Base-by-base conservation (phyloP, 2,113 vertebrate genomes). In the Puntigrus tetrazona region DNA sequence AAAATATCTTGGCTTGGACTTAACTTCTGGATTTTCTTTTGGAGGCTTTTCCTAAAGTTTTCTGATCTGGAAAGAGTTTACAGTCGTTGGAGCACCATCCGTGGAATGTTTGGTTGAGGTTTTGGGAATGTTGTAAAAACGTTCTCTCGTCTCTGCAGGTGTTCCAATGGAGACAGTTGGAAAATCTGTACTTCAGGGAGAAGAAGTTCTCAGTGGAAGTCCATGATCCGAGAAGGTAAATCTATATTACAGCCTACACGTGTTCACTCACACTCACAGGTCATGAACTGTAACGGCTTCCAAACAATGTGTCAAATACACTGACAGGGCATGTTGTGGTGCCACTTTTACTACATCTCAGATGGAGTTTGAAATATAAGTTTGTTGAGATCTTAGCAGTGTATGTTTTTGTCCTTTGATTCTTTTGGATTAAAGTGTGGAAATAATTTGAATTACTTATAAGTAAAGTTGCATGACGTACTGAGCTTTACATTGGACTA, bases 191-290 rank as follows among this genome's bases (percentile, higher is more conserved):
- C 94, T 99, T 99, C 96, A 94, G 97, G 93, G 98, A 99, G 93
- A 99, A 99, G 96, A 99, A 99, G 94, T 99, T 99, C 91, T 99
- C 98, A 0, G 98, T 99, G 93, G 98, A 99, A 95, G 98, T 99
- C 90, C 98, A 99, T 94, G 98, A 99, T 93, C 97, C 98, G 47
- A 97, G 97, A 93, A 98, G 98, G 98, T 99, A 97, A 97, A 94
- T 94, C 88, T 92, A 92, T 88, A 91, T 87, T 82, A 91, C 89
- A 90, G 74, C n/a, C 41, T 77, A 57, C 76, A 75, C 50, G 57
- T 10, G 69, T 45, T 73, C 29, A 11, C 83, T 87, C 85, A 47
- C 84, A 38, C 31, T n/a, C 72, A 38, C 70, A 85, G 65, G 59
- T 79, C 16, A 6, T 80, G 75, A 36, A 73, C 59, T 45, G 9